Evolutionary conservation across 1,140 invertebrate genomes (phyloP).

Genomic region (Xylocopa sonorina): DNA sequence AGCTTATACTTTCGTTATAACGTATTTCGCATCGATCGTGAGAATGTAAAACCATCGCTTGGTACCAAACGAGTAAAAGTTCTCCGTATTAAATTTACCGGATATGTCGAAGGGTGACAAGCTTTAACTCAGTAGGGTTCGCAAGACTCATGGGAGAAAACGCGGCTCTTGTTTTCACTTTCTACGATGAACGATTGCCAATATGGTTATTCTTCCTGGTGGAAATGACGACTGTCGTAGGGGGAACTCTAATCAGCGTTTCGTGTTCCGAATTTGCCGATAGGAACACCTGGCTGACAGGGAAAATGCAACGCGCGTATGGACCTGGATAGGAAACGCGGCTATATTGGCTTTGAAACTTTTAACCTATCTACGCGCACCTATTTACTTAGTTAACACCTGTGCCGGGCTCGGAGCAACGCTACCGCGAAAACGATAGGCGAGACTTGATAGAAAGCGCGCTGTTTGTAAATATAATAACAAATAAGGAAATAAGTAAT

Average conservation of each 20-base stretch:
- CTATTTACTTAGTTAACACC: slow-evolving; percentile 45
- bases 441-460: no score
- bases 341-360: slow-evolving; percentile 41
- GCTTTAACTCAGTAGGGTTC: neutral
- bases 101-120: neutral
- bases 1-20: no score
- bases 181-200: neutral
- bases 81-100: no score
- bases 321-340: slow-evolving; percentile 19
- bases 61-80: no score
- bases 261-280: slow-evolving; percentile 25
- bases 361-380: slow-evolving; percentile 15
- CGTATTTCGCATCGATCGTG: no score
- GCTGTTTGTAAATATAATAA: no score
- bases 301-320: neutral
- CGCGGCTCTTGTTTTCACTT: slow-evolving; percentile 36
- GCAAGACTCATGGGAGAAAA: neutral
- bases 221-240: no score
- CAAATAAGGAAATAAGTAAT: no score
- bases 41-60: no score
- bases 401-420: slow-evolving; percentile 7
- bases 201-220: no score
- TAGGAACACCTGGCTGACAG: slow-evolving; percentile 1
- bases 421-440: slow-evolving; percentile 52
- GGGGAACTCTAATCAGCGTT: slow-evolving; percentile 50